Evolutionary conservation across 1,140 invertebrate genomes (phyloP), one percentile per base, ranked within the genome.

Genomic region (Bombus ignitus): DNA sequence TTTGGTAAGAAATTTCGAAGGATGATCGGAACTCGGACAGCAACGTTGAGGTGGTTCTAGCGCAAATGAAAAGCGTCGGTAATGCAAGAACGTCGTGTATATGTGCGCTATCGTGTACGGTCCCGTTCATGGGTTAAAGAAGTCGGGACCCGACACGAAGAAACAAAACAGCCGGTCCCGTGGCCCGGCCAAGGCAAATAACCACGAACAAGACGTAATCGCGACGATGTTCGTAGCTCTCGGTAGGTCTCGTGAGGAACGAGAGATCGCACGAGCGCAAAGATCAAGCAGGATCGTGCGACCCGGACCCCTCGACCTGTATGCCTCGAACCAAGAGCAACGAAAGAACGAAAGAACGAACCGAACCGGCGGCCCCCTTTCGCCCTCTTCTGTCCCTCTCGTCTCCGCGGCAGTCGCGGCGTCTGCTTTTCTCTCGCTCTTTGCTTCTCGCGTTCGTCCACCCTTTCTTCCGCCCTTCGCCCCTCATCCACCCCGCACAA

Each of bases 241-340:
- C 90, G 91, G 90, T 93, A 93, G 91, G 91, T 90, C 91, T 88
- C 91, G 90, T 87, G 74, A 93, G 88, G 90, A 90, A 92, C 90
- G 89, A 93, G 92, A 93, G 93, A 94, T 94, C 93, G 94, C 93
- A 94, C 93, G 94, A 95, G 94, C 94, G 94, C 94, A 95, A 94
- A 95, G 94, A 95, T 95, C 94, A 94, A 95, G 91, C 93, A 93
- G 93, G 94, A 95, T 95, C 94, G 94, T 95, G 94, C 93, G 94
- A 95, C 94, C 94, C 94, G 94, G 94, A 94, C 93, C 94, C 94
- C 94, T 94, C 94, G 94, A 94, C 92, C 93, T 93, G 92, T 92
- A 90, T 57, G 83, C 85, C 81, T 88, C 72, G 84, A 84, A 88
- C 87, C 74, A 87, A 88, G 37, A 78, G 68, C 57, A 89, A 89